phyloP scores from a whole-genome alignment of 2,797 vertebrate species.

The Spinus olivaceus region DNA sequence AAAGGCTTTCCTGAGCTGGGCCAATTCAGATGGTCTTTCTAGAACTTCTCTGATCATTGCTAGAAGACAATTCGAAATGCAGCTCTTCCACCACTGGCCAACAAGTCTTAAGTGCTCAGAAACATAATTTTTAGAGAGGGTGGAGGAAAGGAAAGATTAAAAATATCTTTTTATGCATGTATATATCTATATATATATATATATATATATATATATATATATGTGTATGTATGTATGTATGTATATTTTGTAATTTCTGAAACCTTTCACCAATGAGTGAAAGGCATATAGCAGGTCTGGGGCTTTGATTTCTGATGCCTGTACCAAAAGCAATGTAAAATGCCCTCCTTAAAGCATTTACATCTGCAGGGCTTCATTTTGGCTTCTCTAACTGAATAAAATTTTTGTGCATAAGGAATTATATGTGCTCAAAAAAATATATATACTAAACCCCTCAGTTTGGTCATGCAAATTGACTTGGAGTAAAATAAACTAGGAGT shows the following conservation, averaged over 20 bases:
- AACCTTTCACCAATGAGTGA: neutral
- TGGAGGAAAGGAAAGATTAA: neutral
- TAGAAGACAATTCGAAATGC: neutral
- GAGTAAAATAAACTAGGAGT: neutral
- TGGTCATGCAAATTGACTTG: neutral
- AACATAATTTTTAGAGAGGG: neutral
- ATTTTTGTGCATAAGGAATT: neutral
- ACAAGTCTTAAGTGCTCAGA: neutral
- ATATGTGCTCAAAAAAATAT: neutral
- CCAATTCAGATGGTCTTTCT: neutral
- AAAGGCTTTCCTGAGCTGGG: neutral
- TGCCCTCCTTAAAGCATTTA: neutral
- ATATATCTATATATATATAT: neutral
- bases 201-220: neutral
- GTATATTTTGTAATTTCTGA: neutral
- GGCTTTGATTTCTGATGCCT: neutral
- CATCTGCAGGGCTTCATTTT: neutral
- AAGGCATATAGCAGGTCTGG: neutral
- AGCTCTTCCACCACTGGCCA: neutral
- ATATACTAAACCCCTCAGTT: neutral
- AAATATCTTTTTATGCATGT: neutral
- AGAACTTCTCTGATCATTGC: neutral
- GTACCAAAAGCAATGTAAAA: neutral
- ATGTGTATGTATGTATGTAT: neutral
- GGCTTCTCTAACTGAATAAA: neutral